These are phyloP conservation scores for Tolypeutes matacus DNA, from an alignment of 2,797 vertebrate genomes.

Conservation along the genomic window DNA sequence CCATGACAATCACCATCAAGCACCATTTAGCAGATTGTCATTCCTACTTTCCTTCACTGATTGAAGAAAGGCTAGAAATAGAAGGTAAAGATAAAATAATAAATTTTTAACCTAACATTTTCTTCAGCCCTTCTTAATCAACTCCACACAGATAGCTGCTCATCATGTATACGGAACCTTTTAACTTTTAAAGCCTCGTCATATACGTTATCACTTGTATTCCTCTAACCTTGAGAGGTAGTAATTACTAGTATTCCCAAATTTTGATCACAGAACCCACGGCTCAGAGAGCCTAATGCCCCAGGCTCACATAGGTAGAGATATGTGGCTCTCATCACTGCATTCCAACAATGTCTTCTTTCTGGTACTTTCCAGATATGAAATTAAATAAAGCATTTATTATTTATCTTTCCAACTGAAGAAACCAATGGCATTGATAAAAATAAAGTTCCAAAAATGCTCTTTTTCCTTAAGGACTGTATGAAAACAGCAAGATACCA, in stretches of 20 bases:
- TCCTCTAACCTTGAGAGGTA: neutral
- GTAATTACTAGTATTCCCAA: neutral
- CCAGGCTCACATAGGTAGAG: neutral
- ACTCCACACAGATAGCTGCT: neutral
- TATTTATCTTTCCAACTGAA: neutral
- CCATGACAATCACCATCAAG: neutral
- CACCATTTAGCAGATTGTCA: neutral
- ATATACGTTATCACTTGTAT: neutral
- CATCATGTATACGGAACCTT: neutral
- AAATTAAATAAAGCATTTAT: neutral
- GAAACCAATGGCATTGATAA: neutral
- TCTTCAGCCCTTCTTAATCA: neutral
- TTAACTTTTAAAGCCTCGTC: neutral
- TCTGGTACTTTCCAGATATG: neutral
- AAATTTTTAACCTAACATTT: neutral
- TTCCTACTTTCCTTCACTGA: neutral
- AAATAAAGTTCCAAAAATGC: neutral
- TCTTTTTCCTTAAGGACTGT: neutral
- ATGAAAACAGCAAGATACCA: neutral
- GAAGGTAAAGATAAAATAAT: neutral
- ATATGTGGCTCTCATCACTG: neutral
- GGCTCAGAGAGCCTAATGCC: neutral
- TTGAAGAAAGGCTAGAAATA: neutral
- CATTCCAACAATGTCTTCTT: neutral
- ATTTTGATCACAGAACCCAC: neutral